These are phyloP conservation scores for Cryptotermes secundus DNA, from an alignment of 1,140 invertebrate genomes.

Conservation along the genomic window DNA sequence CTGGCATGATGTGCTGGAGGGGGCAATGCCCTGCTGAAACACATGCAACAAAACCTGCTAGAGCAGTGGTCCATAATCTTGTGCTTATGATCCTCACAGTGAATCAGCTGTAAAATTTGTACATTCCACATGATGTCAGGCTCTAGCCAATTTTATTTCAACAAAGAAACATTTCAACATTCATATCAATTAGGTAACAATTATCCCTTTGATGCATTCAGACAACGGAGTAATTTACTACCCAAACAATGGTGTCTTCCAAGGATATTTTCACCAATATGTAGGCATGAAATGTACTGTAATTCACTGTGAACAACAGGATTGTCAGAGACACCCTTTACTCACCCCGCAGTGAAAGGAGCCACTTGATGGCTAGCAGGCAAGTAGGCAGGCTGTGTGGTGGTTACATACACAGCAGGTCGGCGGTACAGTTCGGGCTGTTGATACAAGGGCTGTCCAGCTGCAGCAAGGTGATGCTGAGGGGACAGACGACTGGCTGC, in stretches of 20 bases:
- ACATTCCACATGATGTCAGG: too few relatives aligned
- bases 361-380: slow-evolving; percentile 54
- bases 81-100: too few relatives aligned
- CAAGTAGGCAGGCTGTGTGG: slow-evolving; percentile 55
- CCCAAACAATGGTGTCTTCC: too few relatives aligned
- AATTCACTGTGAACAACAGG: too few relatives aligned
- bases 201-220: too few relatives aligned
- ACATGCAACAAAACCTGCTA: slow-evolving; percentile 20
- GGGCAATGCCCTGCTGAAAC: slow-evolving; percentile 41
- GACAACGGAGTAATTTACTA: too few relatives aligned
- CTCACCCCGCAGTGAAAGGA: slow-evolving; percentile 50
- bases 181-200: too few relatives aligned
- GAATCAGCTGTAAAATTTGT: background rate
- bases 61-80: too few relatives aligned
- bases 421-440: slow-evolving; percentile 59
- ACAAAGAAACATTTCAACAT: too few relatives aligned
- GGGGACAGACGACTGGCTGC: slow-evolving; percentile 40
- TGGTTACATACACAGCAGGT: slow-evolving; percentile 62
- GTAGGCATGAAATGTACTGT: too few relatives aligned
- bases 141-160: too few relatives aligned
- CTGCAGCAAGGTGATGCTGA: slow-evolving; percentile 50
- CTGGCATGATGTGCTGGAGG: slow-evolving; percentile 84
- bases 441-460: slow-evolving; percentile 55
- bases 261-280: too few relatives aligned
- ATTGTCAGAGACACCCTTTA: slow-evolving; percentile 43